Base-by-base conservation (phyloP, 1,140 invertebrate genomes). In the Portunus trituberculatus region DNA sequence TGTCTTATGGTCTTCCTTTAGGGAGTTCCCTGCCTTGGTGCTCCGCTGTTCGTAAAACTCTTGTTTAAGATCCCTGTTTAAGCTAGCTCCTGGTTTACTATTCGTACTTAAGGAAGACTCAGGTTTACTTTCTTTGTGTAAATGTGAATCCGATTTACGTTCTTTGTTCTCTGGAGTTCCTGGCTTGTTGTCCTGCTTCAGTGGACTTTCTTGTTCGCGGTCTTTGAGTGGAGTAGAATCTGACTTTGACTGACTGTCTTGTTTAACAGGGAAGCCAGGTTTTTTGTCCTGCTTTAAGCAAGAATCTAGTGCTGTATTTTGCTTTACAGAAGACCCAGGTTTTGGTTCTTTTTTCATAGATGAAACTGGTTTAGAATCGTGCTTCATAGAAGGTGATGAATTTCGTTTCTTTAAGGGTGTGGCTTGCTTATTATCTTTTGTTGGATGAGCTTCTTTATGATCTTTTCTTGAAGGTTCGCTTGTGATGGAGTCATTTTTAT, bases 231-330 rank as follows among this genome's bases (percentile, higher is more conserved):
- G 39, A 29, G 29, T 3, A 45, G 93, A 89, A 2, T 32, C 86
- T 88, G 83, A 59, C 8, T 90, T 84, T 76, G 88, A 8, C 39
- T n/a, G n/a, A 29, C 52, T 46, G 29, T 91, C 87, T 28, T 90
- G 48, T 46, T 94, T 90, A 12, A 90, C 31, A n/a, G 87, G 93
- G 25, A 88, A 90, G 25, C 45, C 87, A 32, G 93, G 52, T 46
- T 82, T 94, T 28, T 46, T 31, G 0, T 94, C 93, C 8, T 90
- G 45, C 67, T 90, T 88, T 25, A 89, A 31, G 86, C n/a, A 14
- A n/a, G 93, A 67, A 12, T n/a, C 93, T 59, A 31, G 48, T 29
- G 52, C 67, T 25, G 46, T 45, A 12, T 92, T 76, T 82, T 93
- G 83, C 52, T 93, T 93, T 25, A 93, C 20, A 59, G 6, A 52